These are phyloP conservation scores for Mythimna ferrago DNA, from an alignment of 2,888 invertebrate species.

Conservation along the genomic window DNA sequence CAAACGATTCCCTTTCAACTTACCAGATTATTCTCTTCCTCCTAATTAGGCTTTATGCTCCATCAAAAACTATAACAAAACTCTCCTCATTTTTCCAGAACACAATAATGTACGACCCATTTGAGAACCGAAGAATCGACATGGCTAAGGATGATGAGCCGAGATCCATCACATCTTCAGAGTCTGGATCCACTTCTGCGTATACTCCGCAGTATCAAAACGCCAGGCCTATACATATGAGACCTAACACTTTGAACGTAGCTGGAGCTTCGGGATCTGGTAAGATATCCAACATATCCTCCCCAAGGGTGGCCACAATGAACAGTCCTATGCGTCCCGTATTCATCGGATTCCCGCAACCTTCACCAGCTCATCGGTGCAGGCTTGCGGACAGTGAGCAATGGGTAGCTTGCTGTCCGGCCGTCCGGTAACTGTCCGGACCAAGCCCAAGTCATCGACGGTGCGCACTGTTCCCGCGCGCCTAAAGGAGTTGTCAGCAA, in stretches of 20 bases:
- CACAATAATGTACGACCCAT: slow-evolving; percentile 84
- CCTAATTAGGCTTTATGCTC: background rate
- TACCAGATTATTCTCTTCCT: too few relatives aligned
- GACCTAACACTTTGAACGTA: slow-evolving; percentile 31
- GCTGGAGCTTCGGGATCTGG: slow-evolving; percentile 18
- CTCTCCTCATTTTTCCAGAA: slow-evolving; percentile 70
- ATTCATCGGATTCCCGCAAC: too few relatives aligned
- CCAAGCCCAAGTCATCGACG: too few relatives aligned
- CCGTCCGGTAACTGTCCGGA: too few relatives aligned
- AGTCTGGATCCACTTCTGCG: slow-evolving; percentile 16
- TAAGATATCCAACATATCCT: slow-evolving; percentile 16
- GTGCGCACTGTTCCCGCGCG: too few relatives aligned
- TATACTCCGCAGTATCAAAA: slow-evolving; percentile 10
- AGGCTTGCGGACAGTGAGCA: too few relatives aligned
- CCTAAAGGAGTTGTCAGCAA: too few relatives aligned
- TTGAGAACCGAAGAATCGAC: slow-evolving; percentile 80
- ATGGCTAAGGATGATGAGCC: slow-evolving; percentile 56
- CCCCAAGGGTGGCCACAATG: too few relatives aligned
- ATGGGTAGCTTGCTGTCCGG: too few relatives aligned
- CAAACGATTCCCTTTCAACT: too few relatives aligned
- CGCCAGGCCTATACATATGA: background rate
- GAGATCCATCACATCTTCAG: slow-evolving; percentile 30
- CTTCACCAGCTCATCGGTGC: too few relatives aligned
- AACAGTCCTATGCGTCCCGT: too few relatives aligned
- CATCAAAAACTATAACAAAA: background rate